Base-by-base conservation (phyloP, 1,140 invertebrate genomes). In the Aphaenogaster ashmeadi region DNA sequence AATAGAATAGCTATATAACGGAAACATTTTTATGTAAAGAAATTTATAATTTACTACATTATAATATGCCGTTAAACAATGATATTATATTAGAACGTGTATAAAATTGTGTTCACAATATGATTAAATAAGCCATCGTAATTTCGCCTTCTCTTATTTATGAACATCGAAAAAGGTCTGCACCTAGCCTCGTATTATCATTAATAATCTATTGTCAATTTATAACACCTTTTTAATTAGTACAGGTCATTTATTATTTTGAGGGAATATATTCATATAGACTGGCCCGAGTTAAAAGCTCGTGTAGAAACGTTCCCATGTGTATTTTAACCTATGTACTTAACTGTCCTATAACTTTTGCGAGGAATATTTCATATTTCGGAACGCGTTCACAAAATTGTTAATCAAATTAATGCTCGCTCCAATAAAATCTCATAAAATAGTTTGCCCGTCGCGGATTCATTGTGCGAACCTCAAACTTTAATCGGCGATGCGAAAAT, bases 351-450 rank as follows among this genome's bases (percentile, higher is more conserved):
- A 21, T n/a, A 18, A 50, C 8, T 81, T 52, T 38, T 13, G 38
- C 50, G 38, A 71, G 21, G 0, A 21, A n/a, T 21, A 66, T 72
- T 33, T 33, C 52, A 71, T 41, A 80, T 69, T 69, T 81, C 8
- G 21, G 5, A 2, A 44, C n/a, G 64, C 21, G 36, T 27, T 33
- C 78, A 47, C 9, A 33, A 83, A 74, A 74, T 74, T 72, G 18
- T 74, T 74, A 74, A 83, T 83, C 21, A 69, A 83, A 47, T 83
- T 69, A 83, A 47, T 21, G 27, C 9, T n/a, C 50, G 21, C 38
- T 44, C 41, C 18, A 83, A 72, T 74, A 74, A 83, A 83, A 83
- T 74, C 41, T 15, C 36, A 74, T 83, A 72, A 83, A 72, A 83
- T 60, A 62, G 27, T 60, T 38, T 8, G n/a, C 33, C 11, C 50